phyloP scores from a whole-genome alignment of 2,888 invertebrate genomes.

The Halictus quadricinctus region DNA sequence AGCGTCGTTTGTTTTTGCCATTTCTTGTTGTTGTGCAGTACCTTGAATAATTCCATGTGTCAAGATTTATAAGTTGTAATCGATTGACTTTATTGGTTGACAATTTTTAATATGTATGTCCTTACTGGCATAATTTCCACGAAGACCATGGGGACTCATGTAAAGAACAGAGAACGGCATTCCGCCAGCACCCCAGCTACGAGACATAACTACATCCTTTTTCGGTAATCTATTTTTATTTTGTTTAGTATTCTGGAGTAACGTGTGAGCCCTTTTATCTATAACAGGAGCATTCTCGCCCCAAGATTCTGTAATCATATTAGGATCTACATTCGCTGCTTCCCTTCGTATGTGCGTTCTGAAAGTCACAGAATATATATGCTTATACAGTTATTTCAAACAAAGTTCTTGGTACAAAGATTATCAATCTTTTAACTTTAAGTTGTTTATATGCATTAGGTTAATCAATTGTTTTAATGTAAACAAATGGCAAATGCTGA shows the following conservation, averaged over 20 bases:
- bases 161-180: conserved; percentile 84
- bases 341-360: conserved; percentile 56
- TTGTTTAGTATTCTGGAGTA: conserved; percentile 29
- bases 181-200: conserved; percentile 84
- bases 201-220: conserved; percentile 82
- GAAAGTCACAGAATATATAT: conserved; percentile 21
- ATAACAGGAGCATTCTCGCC: conserved; percentile 19
- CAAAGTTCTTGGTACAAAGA: too few relatives aligned
- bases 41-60: conserved; percentile 30
- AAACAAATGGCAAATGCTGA: too few relatives aligned
- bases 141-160: conserved; percentile 78
- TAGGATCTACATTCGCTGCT: conserved; percentile 35
- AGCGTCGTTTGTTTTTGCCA: conserved; percentile 40
- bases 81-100: background rate
- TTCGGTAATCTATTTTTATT: conserved; percentile 67
- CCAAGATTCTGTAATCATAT: conserved; percentile 49
- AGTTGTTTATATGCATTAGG: background rate
- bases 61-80: background rate
- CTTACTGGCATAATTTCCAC: conserved; percentile 65
- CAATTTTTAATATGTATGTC: conserved; percentile 18
- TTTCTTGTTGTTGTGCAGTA: conserved; percentile 60
- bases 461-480: too few relatives aligned
- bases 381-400: too few relatives aligned
- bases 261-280: conserved; percentile 25
- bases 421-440: background rate